A percentile compares a stretch with the other conserved stretches of the same genome.
Evolutionary conservation across 2,888 invertebrate species (phyloP).

Genomic region (Epirrita christyi): DNA sequence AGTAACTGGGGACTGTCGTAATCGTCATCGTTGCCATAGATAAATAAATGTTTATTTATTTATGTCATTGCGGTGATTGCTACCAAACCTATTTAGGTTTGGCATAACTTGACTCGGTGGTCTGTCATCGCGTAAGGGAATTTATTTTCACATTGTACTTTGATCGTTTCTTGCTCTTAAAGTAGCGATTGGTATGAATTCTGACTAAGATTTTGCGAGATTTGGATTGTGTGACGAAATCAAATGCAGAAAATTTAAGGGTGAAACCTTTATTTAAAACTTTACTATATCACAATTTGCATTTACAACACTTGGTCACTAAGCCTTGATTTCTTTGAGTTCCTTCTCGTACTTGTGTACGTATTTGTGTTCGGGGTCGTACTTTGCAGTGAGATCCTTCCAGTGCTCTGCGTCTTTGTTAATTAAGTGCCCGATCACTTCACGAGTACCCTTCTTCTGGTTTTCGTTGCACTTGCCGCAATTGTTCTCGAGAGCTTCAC

Average conservation of each 20-base stretch:
- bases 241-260: slow-evolving; percentile 3
- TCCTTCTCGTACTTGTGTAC: slow-evolving; percentile 52
- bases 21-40: too few species aligned
- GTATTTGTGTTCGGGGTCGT: slow-evolving; percentile 59
- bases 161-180: too few species aligned
- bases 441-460: slow-evolving; percentile 53
- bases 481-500: slow-evolving; percentile 52
- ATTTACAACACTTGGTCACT: neutral
- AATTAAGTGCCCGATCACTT: slow-evolving; percentile 58
- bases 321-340: slow-evolving; percentile 53
- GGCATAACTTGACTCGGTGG: too few species aligned
- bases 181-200: too few species aligned
- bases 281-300: slow-evolving; percentile 11
- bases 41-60: too few species aligned
- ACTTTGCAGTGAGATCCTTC: slow-evolving; percentile 58
- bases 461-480: slow-evolving; percentile 44
- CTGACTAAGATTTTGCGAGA: too few species aligned
- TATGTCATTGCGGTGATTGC: too few species aligned
- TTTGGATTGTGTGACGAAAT: neutral
- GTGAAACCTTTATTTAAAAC: slow-evolving; percentile 11
- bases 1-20: too few species aligned
- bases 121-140: too few species aligned
- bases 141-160: too few species aligned
- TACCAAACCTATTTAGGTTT: too few species aligned
- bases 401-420: slow-evolving; percentile 57